Evolutionary conservation across 2,888 invertebrate species (phyloP).

Genomic region (Temnothorax unifasciatus): DNA sequence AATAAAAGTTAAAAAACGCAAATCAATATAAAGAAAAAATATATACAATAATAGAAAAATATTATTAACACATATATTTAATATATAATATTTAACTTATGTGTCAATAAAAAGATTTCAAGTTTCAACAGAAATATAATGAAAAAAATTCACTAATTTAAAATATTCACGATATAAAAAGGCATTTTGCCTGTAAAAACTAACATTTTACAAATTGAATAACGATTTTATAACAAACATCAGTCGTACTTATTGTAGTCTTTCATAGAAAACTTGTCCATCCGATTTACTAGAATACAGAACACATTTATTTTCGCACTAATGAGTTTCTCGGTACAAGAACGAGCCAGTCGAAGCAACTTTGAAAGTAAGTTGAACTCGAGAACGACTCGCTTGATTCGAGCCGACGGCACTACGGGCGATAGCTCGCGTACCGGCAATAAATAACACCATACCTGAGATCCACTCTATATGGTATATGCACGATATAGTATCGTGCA

Average conservation of each 20-base stretch:
- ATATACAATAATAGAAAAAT: background rate
- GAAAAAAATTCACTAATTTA: background rate
- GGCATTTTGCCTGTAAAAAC: background rate
- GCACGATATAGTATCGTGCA: conserved; percentile 67
- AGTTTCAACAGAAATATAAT: background rate
- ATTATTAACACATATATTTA: too few relatives aligned
- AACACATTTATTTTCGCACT: conserved; percentile 20
- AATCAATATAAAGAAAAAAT: background rate
- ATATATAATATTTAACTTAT: background rate
- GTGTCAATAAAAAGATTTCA: background rate
- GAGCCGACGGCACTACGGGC: conserved; percentile 42
- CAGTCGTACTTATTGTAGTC: background rate
- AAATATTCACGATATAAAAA: background rate
- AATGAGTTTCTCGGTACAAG: conserved; percentile 28
- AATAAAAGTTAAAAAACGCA: background rate
- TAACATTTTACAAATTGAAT: conserved; percentile 1
- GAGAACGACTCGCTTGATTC: conserved; percentile 70
- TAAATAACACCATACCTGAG: conserved; percentile 80
- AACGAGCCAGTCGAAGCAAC: conserved; percentile 35
- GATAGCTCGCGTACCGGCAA: conserved; percentile 76
- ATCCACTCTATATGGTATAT: conserved; percentile 79
- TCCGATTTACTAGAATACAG: background rate
- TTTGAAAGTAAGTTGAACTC: conserved; percentile 72
- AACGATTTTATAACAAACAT: background rate
- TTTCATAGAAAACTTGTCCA: background rate